These are phyloP conservation scores for Calephelis perditalis DNA, from an alignment of 2,888 invertebrate species.

Conservation along the genomic window DNA sequence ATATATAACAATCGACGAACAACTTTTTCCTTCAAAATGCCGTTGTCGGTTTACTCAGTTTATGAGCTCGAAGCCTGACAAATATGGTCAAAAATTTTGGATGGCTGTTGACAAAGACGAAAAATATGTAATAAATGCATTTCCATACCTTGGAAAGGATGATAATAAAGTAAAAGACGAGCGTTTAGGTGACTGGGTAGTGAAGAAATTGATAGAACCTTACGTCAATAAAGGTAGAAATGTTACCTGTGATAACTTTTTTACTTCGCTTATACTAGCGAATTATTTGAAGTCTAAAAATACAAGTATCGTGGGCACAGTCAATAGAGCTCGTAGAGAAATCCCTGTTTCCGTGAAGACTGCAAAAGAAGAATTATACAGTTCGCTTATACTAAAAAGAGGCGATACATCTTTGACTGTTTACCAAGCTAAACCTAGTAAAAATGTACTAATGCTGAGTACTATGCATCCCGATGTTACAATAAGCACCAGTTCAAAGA, in stretches of 20 bases:
- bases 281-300: constrained; percentile 16
- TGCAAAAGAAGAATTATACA: constrained; percentile 18
- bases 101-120: too few species aligned
- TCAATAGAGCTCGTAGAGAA: constrained; percentile 17
- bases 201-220: constrained; percentile 19
- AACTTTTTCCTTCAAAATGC: constrained; percentile 13
- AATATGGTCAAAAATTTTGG: too few species aligned
- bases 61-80: too few species aligned
- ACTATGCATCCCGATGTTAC: constrained; percentile 21
- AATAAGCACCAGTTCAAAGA: constrained; percentile 19
- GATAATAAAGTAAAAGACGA: constrained; percentile 18
- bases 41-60: constrained; percentile 8
- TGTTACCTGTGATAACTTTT: constrained; percentile 17
- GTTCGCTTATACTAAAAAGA: constrained; percentile 14
- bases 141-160: constrained; percentile 18
- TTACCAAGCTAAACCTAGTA: constrained; percentile 20
- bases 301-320: constrained; percentile 16
- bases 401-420: constrained; percentile 17
- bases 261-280: constrained; percentile 15
- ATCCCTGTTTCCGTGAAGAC: constrained; percentile 12
- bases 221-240: constrained; percentile 20
- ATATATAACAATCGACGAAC: constrained; percentile 23
- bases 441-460: constrained; percentile 23
- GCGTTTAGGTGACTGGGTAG: constrained; percentile 17
- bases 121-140: constrained; percentile 5